Evolutionary conservation across 1,140 invertebrate genomes (phyloP), one percentile per base, ranked within the genome.

Genomic region (Zaprionus ornatus): DNA sequence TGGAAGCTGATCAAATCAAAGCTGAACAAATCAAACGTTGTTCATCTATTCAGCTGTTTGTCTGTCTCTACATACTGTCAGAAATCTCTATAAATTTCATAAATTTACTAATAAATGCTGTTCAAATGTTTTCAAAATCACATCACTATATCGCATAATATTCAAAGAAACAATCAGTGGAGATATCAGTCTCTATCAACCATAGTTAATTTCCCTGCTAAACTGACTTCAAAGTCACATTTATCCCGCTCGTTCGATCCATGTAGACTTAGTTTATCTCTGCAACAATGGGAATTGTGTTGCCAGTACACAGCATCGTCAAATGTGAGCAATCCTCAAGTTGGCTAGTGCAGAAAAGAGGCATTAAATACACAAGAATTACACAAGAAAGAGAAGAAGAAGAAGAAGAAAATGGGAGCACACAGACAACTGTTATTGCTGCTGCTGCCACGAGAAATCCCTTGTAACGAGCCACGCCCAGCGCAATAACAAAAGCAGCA

Each of bases 391-490:
- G 17, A 48, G n/a, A 45, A n/a, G 12, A 9, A 19, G 17, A 45
- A 45, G 10, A 19, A 48, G 45, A 45, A 6, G 7, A 45, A 50
- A 23, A 23, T 50, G 21, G 45, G 12, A 32, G 57, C 19, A 54
- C 62, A 55, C 23, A 40, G 50, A 72, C 54, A 32, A 25, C 48
- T 59, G 56, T 23, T 57, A 61, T 74, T 45, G 63, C 42, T 55
- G 45, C 55, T 50, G 17, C 17, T 50, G 19, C 42, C 45, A 50
- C 83, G 70, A 19, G 19, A 87, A 87, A 88, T 79, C 77, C 84
- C 85, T 80, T 87, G 83, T 88, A 77, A 82, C 79, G 79, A 82
- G 82, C 74, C 48, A 57, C 42, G 52, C 19, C 60, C 35, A 40
- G 56, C 21, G 57, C 40, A 63, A 69, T 52, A 56, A 27, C 48